Conservation (phyloP, 1,140 invertebrate genomes). For the Drosophila arawakana region DNA sequence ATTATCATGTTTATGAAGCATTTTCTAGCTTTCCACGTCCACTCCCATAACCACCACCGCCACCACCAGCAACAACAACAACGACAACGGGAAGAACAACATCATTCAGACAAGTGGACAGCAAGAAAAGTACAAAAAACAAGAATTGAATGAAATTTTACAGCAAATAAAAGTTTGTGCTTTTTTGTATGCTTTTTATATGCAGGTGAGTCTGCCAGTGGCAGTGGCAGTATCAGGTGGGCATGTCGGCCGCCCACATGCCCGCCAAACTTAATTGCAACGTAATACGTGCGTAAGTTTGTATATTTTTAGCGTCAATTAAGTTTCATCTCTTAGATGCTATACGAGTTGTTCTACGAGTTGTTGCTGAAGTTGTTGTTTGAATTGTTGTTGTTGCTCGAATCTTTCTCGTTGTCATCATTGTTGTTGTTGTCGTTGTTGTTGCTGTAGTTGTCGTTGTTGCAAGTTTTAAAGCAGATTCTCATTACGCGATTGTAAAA, state of each 20-base stretch:
- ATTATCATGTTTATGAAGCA: conserved; percentile 59
- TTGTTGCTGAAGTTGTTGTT: conserved; percentile 8
- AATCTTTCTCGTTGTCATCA: conserved; percentile 19
- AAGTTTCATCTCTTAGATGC: conserved; percentile 76
- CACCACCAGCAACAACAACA: not conserved
- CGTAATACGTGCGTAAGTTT: conserved; percentile 73
- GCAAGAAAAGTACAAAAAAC: conserved; percentile 35
- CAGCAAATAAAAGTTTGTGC: conserved; percentile 71
- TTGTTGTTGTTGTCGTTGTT: conserved; percentile 5
- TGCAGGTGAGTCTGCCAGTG: conserved; percentile 13
- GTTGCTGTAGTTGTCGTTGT: conserved; percentile 53
- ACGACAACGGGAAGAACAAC: not conserved
- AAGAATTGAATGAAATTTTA: conserved; percentile 58
- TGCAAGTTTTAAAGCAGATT: conserved; percentile 83
- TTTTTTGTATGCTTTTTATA: conserved; percentile 17
- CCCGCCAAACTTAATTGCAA: conserved; percentile 68
- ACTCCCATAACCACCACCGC: conserved; percentile 1
- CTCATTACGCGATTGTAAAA: conserved; percentile 83
- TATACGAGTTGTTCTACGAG: conserved; percentile 2
- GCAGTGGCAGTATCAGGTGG: conserved; percentile 11
- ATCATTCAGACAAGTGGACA: not conserved
- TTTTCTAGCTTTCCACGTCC: conserved; percentile 47
- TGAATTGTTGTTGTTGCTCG: conserved; percentile 17
- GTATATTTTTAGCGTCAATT: conserved; percentile 80
- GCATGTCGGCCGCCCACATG: conserved; percentile 18